A percentile compares a stretch with the other conserved stretches of the same genome.
Conservation (phyloP, 2,113 vertebrate species). For the Balaeniceps rex region DNA sequence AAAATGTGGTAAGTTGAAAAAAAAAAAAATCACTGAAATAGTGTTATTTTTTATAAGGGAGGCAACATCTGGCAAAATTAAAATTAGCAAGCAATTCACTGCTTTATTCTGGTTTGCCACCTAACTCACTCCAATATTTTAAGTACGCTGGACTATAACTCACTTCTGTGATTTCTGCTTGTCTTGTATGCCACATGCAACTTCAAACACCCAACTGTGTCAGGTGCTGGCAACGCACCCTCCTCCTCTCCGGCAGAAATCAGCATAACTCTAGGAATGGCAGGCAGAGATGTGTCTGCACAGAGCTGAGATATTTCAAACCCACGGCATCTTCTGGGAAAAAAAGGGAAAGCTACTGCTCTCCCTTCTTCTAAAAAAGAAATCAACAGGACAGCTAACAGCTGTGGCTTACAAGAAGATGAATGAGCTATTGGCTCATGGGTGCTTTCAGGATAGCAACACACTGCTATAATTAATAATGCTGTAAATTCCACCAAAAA, state of each 20-base stretch:
- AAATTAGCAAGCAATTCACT: neutral
- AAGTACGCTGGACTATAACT: neutral
- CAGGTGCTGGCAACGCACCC: neutral
- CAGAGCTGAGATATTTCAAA: neutral
- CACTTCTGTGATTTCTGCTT: neutral
- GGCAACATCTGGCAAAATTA: neutral
- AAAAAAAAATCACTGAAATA: neutral
- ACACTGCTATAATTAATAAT: neutral
- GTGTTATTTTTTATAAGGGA: neutral
- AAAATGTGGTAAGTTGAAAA: slow-evolving; percentile 76
- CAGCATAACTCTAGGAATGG: neutral
- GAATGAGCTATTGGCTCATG: neutral
- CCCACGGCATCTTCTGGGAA: neutral
- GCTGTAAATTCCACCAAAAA: neutral
- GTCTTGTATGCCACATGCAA: rapidly evolving
- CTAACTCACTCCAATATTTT: neutral
- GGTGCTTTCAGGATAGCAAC: neutral
- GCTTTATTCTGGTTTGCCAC: neutral
- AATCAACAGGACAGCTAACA: neutral
- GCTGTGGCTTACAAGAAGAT: neutral
- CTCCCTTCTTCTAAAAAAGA: neutral
- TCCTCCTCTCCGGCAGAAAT: neutral
- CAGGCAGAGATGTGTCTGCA: neutral
- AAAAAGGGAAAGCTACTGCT: neutral
- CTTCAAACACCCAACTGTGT: neutral